Percentiles rank a stretch among this genome's conserved stretches.
phyloP scores from a whole-genome alignment of 2,113 vertebrate species.

The Brachypteracias leptosomus region DNA sequence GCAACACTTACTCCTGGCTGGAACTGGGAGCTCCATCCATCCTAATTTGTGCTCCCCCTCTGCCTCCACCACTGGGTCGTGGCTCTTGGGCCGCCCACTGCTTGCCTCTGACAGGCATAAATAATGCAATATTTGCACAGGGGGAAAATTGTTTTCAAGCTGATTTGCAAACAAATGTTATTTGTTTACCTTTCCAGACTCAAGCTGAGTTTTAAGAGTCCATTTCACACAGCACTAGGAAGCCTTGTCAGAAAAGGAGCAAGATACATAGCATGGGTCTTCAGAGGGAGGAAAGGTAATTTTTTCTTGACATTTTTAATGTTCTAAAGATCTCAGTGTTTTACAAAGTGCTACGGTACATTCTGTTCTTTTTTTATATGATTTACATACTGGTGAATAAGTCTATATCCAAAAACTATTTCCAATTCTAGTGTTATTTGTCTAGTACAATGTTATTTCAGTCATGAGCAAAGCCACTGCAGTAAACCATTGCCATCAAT shows the following conservation, averaged over 20 bases:
- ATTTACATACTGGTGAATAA: neutral
- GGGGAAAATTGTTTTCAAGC: neutral
- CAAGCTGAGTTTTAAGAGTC: neutral
- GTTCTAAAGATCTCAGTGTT: neutral
- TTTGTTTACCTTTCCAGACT: neutral
- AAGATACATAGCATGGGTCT: neutral
- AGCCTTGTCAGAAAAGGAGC: neutral
- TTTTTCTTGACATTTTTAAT: neutral
- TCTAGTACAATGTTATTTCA: neutral
- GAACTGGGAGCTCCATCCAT: neutral
- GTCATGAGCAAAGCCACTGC: neutral
- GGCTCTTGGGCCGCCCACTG: neutral
- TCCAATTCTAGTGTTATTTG: neutral
- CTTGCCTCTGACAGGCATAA: neutral
- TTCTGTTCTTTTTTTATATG: neutral
- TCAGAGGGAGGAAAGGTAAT: neutral
- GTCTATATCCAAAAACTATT: neutral
- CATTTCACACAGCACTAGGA: neutral
- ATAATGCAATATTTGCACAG: neutral
- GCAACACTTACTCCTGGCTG: neutral
- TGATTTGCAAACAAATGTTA: neutral
- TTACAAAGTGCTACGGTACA: neutral
- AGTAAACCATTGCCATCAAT: neutral
- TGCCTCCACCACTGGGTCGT: accelerated
- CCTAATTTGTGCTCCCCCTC: neutral